phyloP scores from a whole-genome alignment of 2,113 vertebrate species.

The Andinoacara biseriatus region DNA sequence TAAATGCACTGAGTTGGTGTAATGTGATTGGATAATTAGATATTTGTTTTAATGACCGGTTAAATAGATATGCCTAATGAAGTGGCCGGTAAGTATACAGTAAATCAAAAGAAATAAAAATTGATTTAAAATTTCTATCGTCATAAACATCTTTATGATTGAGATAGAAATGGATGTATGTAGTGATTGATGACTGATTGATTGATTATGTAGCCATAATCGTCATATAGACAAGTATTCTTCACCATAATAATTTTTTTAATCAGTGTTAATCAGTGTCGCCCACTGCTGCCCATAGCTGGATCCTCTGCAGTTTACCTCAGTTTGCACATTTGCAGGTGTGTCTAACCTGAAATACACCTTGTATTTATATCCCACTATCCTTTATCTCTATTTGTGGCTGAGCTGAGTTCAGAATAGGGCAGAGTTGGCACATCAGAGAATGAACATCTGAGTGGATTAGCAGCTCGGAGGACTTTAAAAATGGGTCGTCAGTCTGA shows the following conservation, averaged over 20 bases:
- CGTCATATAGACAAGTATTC: neutral
- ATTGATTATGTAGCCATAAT: neutral
- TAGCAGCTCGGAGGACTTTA: constrained; percentile 50
- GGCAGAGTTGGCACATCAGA: constrained; percentile 19
- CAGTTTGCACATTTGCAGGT: neutral
- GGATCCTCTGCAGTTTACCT: neutral
- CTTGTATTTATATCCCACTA: constrained; percentile 8
- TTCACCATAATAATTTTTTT: neutral
- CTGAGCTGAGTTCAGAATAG: constrained; percentile 40
- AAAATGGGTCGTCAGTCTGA: constrained; percentile 16
- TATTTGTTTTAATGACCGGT: neutral
- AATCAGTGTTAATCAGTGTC: neutral
- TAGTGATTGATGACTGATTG: neutral
- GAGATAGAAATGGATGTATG: neutral
- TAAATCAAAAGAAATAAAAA: neutral
- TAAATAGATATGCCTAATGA: neutral
- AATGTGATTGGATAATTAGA: neutral
- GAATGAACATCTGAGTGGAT: constrained; percentile 49
- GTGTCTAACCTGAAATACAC: constrained; percentile 6
- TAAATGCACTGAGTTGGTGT: neutral
- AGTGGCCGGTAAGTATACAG: neutral
- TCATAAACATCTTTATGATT: neutral
- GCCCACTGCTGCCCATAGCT: neutral
- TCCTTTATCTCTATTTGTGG: constrained; percentile 43
- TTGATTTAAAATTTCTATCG: too few species aligned